Evolutionary conservation across 2,797 vertebrate species (phyloP), one percentile per base, ranked within the genome.

Genomic region (Bovichtus diacanthus): DNA sequence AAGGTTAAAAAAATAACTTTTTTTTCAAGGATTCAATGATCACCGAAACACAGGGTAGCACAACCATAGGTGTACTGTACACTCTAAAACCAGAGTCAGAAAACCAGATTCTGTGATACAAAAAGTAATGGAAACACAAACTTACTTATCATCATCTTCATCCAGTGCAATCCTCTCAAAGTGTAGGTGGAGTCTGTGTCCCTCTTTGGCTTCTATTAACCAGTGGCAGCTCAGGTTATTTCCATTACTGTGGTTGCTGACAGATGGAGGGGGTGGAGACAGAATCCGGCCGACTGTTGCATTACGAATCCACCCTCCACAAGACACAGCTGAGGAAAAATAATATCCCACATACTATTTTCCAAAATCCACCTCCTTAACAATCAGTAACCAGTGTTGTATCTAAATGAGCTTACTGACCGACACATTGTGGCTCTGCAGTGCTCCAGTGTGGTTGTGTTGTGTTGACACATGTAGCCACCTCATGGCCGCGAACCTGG

Each of bases 211-310:
- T 91, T 98, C 97, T 31, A 98, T 95, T 68, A 98, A 91, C 97
- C 97, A 98, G 25, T 97, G 96, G 86, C 97, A 98, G 88, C 96
- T 98, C 71, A 98, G 93, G 88, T 98, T 98, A 80, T 96, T 96
- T 80, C 87, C 95, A 79, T 93, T 95, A 80, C 90, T 97, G 85
- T 92, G 96, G 95, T 95, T 96, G 87, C 93, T 90, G 55, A 92
- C 88, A 41, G 95, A 91, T 12, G 94, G 90, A 60, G 94, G 94
- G 6, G 95, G 94, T 18, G 97, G 97, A 60, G 97, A 96, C 74
- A 97, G 94, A 3, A 98, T 97, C 11, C 96, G 96, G 12, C 97
- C 97, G 76, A 97, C 94, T 0, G 97, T 96, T 18, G 97, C 97
- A 23, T 97, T 97, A 78, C 95, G 95, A 84, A 98, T 95, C 84